Percentiles rank a stretch among this genome's conserved stretches.
These are phyloP conservation scores for Echinops telfairi DNA, from an alignment of 2,113 vertebrate genomes.

Conservation along the genomic window DNA sequence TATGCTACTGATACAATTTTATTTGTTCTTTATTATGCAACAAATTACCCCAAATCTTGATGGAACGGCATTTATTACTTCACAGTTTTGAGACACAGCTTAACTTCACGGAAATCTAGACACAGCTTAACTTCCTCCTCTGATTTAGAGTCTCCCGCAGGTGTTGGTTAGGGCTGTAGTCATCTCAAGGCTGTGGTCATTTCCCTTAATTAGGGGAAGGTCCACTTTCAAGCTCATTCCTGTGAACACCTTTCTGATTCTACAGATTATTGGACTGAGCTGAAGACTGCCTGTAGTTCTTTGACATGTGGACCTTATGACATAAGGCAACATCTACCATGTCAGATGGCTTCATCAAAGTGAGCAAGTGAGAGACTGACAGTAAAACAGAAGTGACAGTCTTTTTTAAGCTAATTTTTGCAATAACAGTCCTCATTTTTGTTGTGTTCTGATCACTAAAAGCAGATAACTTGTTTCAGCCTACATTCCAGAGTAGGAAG, in stretches of 20 bases:
- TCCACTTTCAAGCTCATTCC: constrained; percentile 7
- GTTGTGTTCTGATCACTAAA: constrained; percentile 47
- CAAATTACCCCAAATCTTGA: not conserved
- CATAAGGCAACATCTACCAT: not conserved
- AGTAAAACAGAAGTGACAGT: constrained; percentile 46
- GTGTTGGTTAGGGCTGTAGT: constrained; percentile 4
- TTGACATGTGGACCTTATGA: not conserved
- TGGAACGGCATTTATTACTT: constrained; percentile 9
- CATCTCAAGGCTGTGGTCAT: not conserved
- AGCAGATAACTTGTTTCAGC: constrained; percentile 14
- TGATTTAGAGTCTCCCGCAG: not conserved
- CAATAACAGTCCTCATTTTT: constrained; percentile 34
- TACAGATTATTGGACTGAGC: not conserved
- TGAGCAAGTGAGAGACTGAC: constrained; percentile 41
- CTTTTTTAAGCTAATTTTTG: constrained; percentile 43
- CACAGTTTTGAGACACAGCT: not conserved
- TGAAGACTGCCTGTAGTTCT: not conserved
- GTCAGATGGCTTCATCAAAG: constrained; percentile 30
- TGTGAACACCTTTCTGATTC: constrained; percentile 15
- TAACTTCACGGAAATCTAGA: not conserved
- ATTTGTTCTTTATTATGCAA: not conserved
- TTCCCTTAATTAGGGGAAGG: not conserved
- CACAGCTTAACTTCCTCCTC: not conserved
- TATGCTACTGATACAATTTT: constrained; percentile 30
- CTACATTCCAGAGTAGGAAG: not conserved